phyloP scores from a whole-genome alignment of 1,140 invertebrate species.

The Trissolcus basalis region DNA sequence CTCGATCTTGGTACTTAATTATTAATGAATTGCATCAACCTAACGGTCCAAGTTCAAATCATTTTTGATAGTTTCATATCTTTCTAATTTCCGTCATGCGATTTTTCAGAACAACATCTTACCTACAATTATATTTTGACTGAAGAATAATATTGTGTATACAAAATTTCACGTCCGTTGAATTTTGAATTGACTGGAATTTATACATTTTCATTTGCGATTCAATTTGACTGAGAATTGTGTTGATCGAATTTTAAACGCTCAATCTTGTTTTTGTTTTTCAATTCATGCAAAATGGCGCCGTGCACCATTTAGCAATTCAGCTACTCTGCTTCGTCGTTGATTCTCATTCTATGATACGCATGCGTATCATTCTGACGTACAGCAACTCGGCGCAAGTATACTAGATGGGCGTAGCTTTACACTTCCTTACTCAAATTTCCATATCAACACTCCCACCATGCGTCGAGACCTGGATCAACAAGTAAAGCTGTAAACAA shows the following conservation, averaged over 20 bases:
- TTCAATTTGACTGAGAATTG: no score
- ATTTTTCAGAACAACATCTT: no score
- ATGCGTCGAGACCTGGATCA: neutral
- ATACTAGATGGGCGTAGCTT: slow-evolving; percentile 34
- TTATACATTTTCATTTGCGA: no score
- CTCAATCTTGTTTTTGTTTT: neutral
- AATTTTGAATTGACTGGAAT: no score
- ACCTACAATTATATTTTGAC: no score
- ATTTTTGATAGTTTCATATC: slow-evolving; percentile 44
- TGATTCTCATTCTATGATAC: slow-evolving; percentile 3
- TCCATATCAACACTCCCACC: slow-evolving; percentile 31
- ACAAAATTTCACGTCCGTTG: no score
- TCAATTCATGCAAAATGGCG: no score
- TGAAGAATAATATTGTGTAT: no score
- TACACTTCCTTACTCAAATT: slow-evolving; percentile 27
- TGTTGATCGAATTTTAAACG: no score
- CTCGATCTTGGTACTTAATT: slow-evolving; percentile 49
- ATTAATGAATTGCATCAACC: slow-evolving; percentile 44
- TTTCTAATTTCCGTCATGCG: slow-evolving; percentile 12
- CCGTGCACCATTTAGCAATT: no score
- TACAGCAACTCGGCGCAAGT: slow-evolving; percentile 12
- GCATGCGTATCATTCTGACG: slow-evolving; percentile 24
- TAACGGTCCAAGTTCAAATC: slow-evolving; percentile 13
- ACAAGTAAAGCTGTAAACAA: no score
- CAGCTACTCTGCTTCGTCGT: no score